Evolutionary conservation across 2,113 vertebrate species (phyloP).

Genomic region (Gavialis gangeticus): DNA sequence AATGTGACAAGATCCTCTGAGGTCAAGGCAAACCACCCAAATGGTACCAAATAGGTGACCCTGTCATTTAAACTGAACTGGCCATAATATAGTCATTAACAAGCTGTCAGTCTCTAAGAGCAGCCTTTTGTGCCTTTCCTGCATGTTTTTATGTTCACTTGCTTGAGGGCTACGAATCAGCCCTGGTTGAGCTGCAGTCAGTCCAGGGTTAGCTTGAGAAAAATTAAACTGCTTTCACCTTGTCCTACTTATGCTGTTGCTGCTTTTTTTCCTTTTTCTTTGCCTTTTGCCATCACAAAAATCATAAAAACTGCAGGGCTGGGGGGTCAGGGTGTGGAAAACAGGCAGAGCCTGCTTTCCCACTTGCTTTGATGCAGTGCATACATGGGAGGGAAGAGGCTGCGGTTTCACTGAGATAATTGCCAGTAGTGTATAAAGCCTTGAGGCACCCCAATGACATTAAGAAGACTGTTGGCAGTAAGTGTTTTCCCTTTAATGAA

Average conservation of each 20-base stretch:
- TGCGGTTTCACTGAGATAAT: conserved; percentile 71
- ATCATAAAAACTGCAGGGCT: conserved; percentile 76
- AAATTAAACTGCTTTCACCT: conserved; percentile 59
- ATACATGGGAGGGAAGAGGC: conserved; percentile 41
- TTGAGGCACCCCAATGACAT: neutral
- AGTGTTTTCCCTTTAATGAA: neutral
- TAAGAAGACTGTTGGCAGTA: neutral
- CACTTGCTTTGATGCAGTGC: conserved; percentile 74
- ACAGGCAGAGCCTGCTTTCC: conserved; percentile 71
- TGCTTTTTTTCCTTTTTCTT: conserved; percentile 63
- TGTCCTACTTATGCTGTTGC: conserved; percentile 38
- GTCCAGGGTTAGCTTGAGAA: conserved; percentile 50
- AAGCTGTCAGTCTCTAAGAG: conserved; percentile 68
- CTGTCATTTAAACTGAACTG: conserved; percentile 70
- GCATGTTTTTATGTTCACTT: conserved; percentile 66
- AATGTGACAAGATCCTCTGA: conserved; percentile 18
- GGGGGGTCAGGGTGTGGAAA: conserved; percentile 77
- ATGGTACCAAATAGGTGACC: conserved; percentile 59
- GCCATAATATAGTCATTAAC: conserved; percentile 65
- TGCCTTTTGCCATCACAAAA: conserved; percentile 70
- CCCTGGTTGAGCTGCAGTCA: conserved; percentile 53
- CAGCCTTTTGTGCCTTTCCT: conserved; percentile 63
- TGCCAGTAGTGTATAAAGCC: conserved; percentile 52
- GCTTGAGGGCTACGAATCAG: conserved; percentile 66
- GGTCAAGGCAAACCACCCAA: conserved; percentile 6